phyloP scores from a whole-genome alignment of 1,140 invertebrate species.

The Drosophila pruinosa region DNA sequence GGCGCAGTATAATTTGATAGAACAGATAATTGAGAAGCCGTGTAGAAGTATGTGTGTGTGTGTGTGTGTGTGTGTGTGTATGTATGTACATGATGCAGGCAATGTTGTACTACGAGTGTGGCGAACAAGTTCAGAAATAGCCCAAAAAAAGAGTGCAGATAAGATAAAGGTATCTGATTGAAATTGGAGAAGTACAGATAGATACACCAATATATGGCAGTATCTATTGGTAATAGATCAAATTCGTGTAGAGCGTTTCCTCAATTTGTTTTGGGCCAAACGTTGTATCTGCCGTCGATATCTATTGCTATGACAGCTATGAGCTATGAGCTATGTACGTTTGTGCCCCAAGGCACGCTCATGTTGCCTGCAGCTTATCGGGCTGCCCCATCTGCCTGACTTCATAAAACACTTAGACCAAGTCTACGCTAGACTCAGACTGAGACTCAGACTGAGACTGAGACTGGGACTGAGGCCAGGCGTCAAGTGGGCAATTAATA shows the following conservation, averaged over 20 bases:
- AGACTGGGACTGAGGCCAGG: constrained; percentile 25
- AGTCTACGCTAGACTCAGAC: constrained; percentile 9
- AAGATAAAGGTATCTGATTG: constrained; percentile 12
- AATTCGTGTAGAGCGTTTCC: not conserved
- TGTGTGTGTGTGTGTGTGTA: not conserved
- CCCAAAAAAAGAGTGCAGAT: constrained; percentile 6
- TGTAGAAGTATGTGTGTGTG: constrained; percentile 14
- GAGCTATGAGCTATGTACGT: too few species aligned
- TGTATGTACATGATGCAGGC: not conserved
- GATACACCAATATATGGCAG: not conserved
- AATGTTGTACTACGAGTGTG: not conserved
- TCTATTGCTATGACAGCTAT: constrained; percentile 71
- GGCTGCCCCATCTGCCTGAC: constrained; percentile 62
- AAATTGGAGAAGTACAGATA: not conserved
- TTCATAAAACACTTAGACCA: constrained; percentile 76
- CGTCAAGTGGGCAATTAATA: constrained; percentile 79
- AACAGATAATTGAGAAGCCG: constrained; percentile 26
- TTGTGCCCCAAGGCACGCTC: not conserved
- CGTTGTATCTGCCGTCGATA: constrained; percentile 18
- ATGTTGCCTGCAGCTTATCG: constrained; percentile 58
- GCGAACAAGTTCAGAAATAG: constrained; percentile 24
- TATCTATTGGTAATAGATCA: constrained; percentile 15
- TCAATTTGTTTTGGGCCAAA: not conserved
- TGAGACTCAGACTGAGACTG: not conserved
- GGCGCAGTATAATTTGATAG: constrained; percentile 15